Evolutionary conservation across 2,797 vertebrate genomes (phyloP), one percentile per base, ranked within the genome.

Genomic region (Phoebastria nigripes): DNA sequence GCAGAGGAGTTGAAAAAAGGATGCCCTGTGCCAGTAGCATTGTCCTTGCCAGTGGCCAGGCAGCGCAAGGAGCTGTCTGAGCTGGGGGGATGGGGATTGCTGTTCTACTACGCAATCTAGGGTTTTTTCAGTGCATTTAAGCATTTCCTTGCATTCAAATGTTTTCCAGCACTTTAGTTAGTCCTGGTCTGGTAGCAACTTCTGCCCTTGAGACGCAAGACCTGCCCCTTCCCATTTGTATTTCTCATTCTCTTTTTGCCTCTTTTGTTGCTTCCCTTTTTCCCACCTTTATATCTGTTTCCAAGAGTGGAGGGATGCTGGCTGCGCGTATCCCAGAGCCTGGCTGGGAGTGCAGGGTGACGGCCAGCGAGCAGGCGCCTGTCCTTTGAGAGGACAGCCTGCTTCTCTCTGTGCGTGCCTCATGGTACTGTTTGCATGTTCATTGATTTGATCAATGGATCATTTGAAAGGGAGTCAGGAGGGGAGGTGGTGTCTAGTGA

Each of bases 351-450:
- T 0, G 0, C 26, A 7, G 37, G 28, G 28, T 41, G 76, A 17
- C 0, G 0, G 19, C 59, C 37, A 31, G 17, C 0, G 0, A 37
- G 37, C 29, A 21, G 18, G 2, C 0, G 1, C 6, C 7, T 54
- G 25, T 21, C 20, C 41, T 15, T 63, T 35, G n/a, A 20, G 56
- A 54, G 42, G 31, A 8, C n/a, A 73, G 31, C 52, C 41, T 41
- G 39, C 35, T 76, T 12, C 29, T 8, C 37, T 42, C n/a, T 20
- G 25, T 15, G 31, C 5, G 2, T 11, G 3, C 31, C n/a, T 79
- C 2, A 4, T 46, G 26, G 39, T 78, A 22, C 72, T 61, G 5
- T 29, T 37, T 62, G 31, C 19, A 4, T 54, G 10, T 18, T 47
- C 51, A 4, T 8, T 62, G n/a, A n/a, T 74, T 22, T 82, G 22